Evolutionary conservation across 2,113 vertebrate genomes (phyloP), one percentile per base, ranked within the genome.

Genomic region (Lepisosteus osseus): DNA sequence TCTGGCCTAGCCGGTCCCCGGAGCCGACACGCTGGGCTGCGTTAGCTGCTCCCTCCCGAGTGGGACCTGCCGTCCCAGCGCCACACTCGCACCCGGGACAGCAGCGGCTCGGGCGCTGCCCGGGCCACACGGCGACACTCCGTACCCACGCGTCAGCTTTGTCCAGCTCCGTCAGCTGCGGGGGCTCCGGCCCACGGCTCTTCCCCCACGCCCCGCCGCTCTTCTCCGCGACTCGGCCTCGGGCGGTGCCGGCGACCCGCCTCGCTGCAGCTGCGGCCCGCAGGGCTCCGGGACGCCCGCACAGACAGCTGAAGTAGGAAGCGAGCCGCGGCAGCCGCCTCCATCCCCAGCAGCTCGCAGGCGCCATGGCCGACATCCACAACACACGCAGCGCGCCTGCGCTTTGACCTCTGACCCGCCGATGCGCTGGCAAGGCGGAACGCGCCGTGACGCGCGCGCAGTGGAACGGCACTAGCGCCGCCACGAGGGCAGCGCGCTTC

Each of bases 131-230:
- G 47, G 47, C 47, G 47, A 51, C 47, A 51, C 5, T 51, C 73
- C 80, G 57, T 76, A 93, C 92, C 89, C 90, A 72, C 44, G 92
- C 92, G 72, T 92, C 91, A 57, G 91, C 92, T 80, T 86, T 90
- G 69, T 93, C 92, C 1, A 93, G 89, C 9, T 91, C 90, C 14
- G 87, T 77, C 29, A 86, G 29, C 71, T 72, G 79, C 15, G 85
- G 72, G 7, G 76, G 88, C 77, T 90, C 90, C 43, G 79, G 71
- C 0, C 69, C 57, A 68, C 82, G 85, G 73, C 15, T 78, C 74
- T 85, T 87, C 68, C 69, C 80, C 86, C 86, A 87, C 61, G 83
- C 72, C 0, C 80, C 84, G 14, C 8, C 12, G 13, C 4, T n/a
- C 75, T 86, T 89, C 43, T 89, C 88, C 11, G 2, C 75, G 40